Conservation (phyloP, 64 coral and sea anemone species). For the Montipora efflorescens region DNA sequence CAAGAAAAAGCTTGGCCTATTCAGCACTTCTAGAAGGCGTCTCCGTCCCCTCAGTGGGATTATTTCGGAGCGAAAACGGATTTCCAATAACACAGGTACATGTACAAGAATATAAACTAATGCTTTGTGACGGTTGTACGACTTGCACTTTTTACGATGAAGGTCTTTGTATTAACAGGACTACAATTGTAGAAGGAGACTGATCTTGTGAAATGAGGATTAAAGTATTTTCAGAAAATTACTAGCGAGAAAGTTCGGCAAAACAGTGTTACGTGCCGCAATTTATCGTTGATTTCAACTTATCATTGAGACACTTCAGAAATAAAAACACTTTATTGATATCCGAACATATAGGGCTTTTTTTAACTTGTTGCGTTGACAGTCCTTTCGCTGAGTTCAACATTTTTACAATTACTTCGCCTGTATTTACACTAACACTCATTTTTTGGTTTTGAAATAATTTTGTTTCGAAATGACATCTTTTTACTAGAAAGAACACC, state of each 20-base stretch:
- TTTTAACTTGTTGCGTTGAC: neutral
- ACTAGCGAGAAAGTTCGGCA: neutral
- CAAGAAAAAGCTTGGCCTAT: neutral
- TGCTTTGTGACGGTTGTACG: neutral
- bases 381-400: neutral
- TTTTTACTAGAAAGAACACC: neutral
- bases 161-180: too few species aligned
- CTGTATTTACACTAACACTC: neutral
- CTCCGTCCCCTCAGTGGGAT: neutral
- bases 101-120: neutral
- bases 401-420: neutral
- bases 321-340: neutral
- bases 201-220: neutral
- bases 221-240: too few species aligned
- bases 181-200: too few species aligned
- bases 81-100: conserved; percentile 34
- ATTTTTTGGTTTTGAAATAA: neutral
- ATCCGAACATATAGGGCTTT: neutral
- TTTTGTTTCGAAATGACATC: neutral
- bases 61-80: conserved; percentile 16
- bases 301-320: neutral
- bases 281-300: neutral
- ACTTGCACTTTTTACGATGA: neutral
- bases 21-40: neutral
- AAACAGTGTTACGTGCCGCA: neutral